phyloP scores from a whole-genome alignment of 2,113 vertebrate species.

The Clarias batrachus region DNA sequence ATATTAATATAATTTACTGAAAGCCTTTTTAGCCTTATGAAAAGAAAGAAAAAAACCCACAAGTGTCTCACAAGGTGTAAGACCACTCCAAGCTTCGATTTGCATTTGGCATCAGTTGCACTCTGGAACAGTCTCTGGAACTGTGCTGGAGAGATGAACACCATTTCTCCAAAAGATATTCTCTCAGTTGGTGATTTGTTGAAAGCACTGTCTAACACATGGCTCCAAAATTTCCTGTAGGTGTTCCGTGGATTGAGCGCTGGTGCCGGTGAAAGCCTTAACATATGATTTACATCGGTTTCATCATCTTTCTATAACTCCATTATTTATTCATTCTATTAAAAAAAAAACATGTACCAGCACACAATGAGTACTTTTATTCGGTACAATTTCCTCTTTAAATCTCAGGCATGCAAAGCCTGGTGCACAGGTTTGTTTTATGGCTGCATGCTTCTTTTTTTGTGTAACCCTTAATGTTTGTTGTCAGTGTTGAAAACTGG shows the following conservation, averaged over 20 bases:
- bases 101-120: background rate
- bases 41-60: background rate
- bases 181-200: background rate
- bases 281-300: background rate
- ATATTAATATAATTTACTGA: background rate
- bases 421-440: background rate
- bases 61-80: background rate
- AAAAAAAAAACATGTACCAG: background rate
- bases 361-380: background rate
- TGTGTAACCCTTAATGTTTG: slow-evolving; percentile 15
- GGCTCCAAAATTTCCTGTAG: background rate
- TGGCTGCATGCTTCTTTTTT: background rate
- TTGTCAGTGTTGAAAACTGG: slow-evolving; percentile 37
- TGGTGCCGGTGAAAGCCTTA: background rate
- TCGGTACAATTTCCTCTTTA: background rate
- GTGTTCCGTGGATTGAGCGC: background rate
- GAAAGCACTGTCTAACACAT: background rate
- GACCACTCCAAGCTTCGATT: background rate
- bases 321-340: background rate
- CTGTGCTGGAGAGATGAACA: background rate
- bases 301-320: background rate
- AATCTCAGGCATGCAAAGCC: slow-evolving; percentile 4
- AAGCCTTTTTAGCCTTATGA: background rate
- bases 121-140: background rate
- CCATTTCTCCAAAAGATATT: background rate